phyloP scores from a whole-genome alignment of 2,888 invertebrate species.

The Drosophila limbata region DNA sequence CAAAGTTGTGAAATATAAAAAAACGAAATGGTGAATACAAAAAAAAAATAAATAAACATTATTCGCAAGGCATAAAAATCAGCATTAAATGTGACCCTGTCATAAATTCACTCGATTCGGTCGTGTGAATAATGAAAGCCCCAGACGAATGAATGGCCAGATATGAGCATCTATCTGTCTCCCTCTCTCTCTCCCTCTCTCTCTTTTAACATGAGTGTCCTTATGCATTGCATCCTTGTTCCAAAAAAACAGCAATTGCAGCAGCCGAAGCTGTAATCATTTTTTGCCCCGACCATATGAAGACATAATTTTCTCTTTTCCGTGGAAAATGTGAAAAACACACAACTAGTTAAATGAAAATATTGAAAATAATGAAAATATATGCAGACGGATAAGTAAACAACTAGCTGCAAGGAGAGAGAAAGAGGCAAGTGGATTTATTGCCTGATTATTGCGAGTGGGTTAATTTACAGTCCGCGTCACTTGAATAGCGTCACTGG shows the following conservation, averaged over 20 bases:
- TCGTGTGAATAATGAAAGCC: conserved; percentile 58
- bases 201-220: conserved; percentile 1
- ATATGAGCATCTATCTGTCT: conserved; percentile 20
- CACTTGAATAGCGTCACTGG: conserved; percentile 6
- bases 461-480: conserved; percentile 16
- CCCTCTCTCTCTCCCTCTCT: conserved; percentile 4
- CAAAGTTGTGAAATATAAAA: conserved; percentile 84
- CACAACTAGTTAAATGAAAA: conserved; percentile 57
- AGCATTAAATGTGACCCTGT: conserved; percentile 68
- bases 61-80: conserved; percentile 60
- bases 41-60: conserved; percentile 65
- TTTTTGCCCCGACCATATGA: conserved; percentile 31
- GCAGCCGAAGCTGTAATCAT: conserved; percentile 38
- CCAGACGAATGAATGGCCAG: conserved; percentile 57
- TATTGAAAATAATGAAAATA: conserved; percentile 60
- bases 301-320: conserved; percentile 46
- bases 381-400: conserved; percentile 32
- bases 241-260: conserved; percentile 23
- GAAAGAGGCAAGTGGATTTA: conserved; percentile 37
- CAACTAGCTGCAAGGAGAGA: conserved; percentile 11
- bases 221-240: conserved; percentile 22
- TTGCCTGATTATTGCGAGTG: conserved; percentile 73
- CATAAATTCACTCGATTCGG: conserved; percentile 64
- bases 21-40: conserved; percentile 65
- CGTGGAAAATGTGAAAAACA: conserved; percentile 23